Conservation (phyloP, 2,113 vertebrate genomes). For the Tupaia chinensis region DNA sequence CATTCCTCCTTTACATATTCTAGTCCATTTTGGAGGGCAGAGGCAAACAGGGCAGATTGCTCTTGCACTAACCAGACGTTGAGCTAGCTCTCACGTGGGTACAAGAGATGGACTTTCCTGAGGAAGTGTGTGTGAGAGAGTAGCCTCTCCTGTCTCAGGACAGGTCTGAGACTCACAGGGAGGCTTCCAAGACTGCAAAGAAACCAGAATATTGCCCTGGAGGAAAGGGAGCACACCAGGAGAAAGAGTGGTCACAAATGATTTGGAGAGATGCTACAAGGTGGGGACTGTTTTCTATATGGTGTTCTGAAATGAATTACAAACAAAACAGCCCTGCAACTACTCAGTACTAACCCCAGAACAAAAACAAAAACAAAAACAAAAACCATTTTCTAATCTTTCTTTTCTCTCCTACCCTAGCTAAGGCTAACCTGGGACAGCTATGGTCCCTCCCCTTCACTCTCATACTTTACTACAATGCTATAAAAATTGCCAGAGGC, state of each 20-base stretch:
- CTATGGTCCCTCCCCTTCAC: background rate
- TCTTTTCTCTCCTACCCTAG: background rate
- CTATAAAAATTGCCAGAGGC: background rate
- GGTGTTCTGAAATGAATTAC: background rate
- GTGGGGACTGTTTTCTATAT: background rate
- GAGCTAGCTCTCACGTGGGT: background rate
- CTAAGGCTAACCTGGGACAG: background rate
- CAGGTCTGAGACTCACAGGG: background rate
- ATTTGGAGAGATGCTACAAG: background rate
- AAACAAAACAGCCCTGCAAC: background rate
- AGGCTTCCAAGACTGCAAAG: background rate
- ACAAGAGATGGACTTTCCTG: background rate
- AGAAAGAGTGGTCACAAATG: background rate
- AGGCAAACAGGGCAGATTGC: background rate
- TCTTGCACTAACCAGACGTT: background rate
- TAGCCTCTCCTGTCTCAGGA: background rate
- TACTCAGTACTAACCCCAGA: background rate
- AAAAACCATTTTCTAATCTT: background rate
- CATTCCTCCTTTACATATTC: conserved; percentile 28
- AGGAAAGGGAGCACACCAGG: background rate
- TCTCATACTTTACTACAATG: background rate
- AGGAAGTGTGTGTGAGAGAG: background rate
- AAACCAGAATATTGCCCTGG: background rate
- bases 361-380: background rate
- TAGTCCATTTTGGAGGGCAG: background rate